These are phyloP conservation scores for Oscheius myriophilus DNA, from an alignment of 2,888 invertebrate genomes.

Conservation along the genomic window DNA sequence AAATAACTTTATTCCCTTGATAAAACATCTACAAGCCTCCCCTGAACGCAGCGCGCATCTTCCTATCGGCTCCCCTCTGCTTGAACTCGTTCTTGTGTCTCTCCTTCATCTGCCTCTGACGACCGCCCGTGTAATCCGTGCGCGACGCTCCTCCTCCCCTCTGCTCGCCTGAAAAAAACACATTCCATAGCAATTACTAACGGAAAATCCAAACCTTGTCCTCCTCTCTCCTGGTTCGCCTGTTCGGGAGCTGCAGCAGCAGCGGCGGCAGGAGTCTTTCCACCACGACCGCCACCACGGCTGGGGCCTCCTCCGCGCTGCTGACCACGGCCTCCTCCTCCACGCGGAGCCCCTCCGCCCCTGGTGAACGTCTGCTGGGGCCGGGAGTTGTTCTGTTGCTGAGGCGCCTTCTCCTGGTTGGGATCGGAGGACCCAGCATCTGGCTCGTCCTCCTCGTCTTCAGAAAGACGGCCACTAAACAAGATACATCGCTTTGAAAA, in stretches of 20 bases:
- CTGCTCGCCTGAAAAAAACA: not conserved
- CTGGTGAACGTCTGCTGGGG: no score
- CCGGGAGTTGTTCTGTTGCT: no score
- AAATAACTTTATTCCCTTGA: no score
- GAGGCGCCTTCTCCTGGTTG: conserved; percentile 3
- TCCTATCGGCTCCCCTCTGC: conserved; percentile 57
- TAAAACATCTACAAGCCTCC: no score
- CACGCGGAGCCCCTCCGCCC: conserved; percentile 5
- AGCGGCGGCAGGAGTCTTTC: not conserved
- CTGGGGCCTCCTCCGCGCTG: conserved; percentile 8
- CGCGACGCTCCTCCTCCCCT: not conserved
- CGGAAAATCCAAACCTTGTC: conserved; percentile 1
- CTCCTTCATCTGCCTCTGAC: conserved; percentile 54
- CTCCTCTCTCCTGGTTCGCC: not conserved
- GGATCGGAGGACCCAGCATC: not conserved
- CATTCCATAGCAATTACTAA: not conserved
- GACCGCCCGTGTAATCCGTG: conserved; percentile 52
- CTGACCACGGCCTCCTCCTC: conserved; percentile 28
- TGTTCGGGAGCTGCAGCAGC: no score
- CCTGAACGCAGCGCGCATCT: conserved; percentile 29
- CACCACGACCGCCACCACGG: not conserved
- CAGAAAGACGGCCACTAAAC: conserved; percentile 21
- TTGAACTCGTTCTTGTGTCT: conserved; percentile 52
- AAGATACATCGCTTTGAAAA: not conserved
- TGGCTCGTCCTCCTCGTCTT: conserved; percentile 13